phyloP scores from a whole-genome alignment of 1,140 invertebrate species.

The Probaryconus sp. region DNA sequence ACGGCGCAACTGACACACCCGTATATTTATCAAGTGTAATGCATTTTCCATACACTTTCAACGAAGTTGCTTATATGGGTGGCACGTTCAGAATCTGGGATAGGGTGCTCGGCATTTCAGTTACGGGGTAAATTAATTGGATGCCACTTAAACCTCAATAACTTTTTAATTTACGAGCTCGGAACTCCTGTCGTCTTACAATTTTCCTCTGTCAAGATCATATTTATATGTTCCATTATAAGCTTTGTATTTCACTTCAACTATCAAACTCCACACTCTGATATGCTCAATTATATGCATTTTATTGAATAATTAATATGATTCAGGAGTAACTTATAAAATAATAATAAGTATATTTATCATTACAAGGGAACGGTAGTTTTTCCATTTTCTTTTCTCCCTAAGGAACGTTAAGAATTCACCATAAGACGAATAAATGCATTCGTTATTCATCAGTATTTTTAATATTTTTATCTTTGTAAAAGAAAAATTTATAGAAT shows the following conservation, averaged over 20 bases:
- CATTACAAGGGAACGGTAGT: too few species aligned
- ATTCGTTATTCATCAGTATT: too few species aligned
- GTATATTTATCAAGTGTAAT: slow-evolving; percentile 54
- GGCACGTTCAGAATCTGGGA: slow-evolving; percentile 17
- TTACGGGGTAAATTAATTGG: slow-evolving; percentile 64
- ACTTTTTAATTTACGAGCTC: slow-evolving; percentile 64
- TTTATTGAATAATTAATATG: too few species aligned
- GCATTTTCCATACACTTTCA: slow-evolving; percentile 24
- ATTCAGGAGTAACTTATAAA: too few species aligned
- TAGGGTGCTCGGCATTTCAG: slow-evolving; percentile 29
- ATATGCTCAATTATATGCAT: too few species aligned
- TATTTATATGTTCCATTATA: background rate
- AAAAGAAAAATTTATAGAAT: too few species aligned
- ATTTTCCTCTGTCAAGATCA: background rate
- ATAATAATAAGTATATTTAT: too few species aligned
- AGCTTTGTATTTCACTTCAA: background rate
- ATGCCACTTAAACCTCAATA: slow-evolving; percentile 62
- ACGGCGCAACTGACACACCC: slow-evolving; percentile 74
- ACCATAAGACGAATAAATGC: too few species aligned
- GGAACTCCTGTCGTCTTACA: background rate
- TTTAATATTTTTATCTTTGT: too few species aligned
- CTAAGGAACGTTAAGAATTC: too few species aligned
- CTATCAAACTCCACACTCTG: background rate
- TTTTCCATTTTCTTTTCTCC: too few species aligned
- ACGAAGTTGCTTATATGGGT: slow-evolving; percentile 6